Base-by-base conservation (phyloP, 2,113 vertebrate genomes). In the Zosterops hypoxanthus region DNA sequence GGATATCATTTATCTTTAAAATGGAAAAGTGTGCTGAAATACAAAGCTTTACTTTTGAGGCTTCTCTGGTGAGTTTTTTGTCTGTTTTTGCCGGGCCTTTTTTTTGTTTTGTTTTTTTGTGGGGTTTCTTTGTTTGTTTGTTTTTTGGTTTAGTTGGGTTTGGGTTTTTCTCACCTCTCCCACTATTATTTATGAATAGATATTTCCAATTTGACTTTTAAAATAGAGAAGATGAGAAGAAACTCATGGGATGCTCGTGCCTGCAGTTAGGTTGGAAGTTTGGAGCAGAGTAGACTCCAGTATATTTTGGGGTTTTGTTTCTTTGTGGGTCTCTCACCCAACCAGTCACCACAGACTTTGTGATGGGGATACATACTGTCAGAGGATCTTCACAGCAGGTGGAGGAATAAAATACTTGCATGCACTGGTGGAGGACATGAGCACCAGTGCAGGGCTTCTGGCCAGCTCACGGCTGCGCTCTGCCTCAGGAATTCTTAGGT, bases 351-450 rank as follows among this genome's bases (percentile, higher is more conserved):
- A 57, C 28, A 59, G 16, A 12, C 13, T 68, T 29, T 11, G 13
- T 53, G 59, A 15, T 22, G 29, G 36, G 8, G 4, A 31, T 15
- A 9, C 16, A 29, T 15, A 11, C 16, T 55, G 17, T 36, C 19
- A 55, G n/a, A 24, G 36, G 25, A 76, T 9, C 17, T 22, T 46
- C 1, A 0, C 0, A 10, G 36, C 1, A 3, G 11, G 14, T 4
- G 22, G 19, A 80, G 36, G 9, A 41, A 44, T 17, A 10, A 52
- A 78, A 79, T 8, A 1, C 3, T 60, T 56, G 11, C 14, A 8
- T 22, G 36, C 5, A 24, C 8, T 64, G 19, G 21, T 2, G 7
- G 20, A 70, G 28, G 14, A 47, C 8, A 6, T 2, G 17, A 61
- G 28, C 34, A 23, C 14, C 25, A 34, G 26, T 6, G 9, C 31